phyloP scores from a whole-genome alignment of 1,140 invertebrate species.

The Acromyrmex echinatior region DNA sequence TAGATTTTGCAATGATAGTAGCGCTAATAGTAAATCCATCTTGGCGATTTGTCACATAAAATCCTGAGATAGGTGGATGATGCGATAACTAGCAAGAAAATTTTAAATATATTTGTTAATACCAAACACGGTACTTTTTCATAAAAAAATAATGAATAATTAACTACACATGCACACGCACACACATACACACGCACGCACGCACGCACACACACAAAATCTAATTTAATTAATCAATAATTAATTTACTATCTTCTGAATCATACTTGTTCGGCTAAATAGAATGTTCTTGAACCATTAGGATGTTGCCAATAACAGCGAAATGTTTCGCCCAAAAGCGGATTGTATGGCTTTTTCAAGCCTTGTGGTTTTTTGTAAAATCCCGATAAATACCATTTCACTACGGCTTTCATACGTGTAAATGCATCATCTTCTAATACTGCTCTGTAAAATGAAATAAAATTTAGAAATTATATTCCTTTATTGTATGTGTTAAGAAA shows the following conservation, averaged over 20 bases:
- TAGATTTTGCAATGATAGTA: constrained; percentile 96
- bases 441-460: constrained; percentile 88
- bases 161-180: no score
- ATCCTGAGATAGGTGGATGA: constrained; percentile 97
- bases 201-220: no score
- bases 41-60: constrained; percentile 97
- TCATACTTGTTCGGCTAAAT: constrained; percentile 95
- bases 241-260: constrained; percentile 28
- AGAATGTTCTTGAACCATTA: constrained; percentile 95
- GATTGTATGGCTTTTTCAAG: constrained; percentile 98
- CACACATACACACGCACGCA: rapidly evolving
- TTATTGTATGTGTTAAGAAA: neutral
- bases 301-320: constrained; percentile 96
- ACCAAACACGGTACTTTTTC: constrained; percentile 17
- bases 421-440: constrained; percentile 95
- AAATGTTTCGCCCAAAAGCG: constrained; percentile 96
- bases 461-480: neutral
- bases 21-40: constrained; percentile 97
- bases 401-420: constrained; percentile 95
- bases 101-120: constrained; percentile 21
- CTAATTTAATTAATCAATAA: neutral
- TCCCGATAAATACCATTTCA: constrained; percentile 96
- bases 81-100: constrained; percentile 92
- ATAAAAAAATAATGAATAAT: constrained; percentile 32
- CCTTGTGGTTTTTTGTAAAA: constrained; percentile 96